These are phyloP conservation scores for Piprites chloris DNA, from an alignment of 2,113 vertebrate genomes.

Conservation along the genomic window DNA sequence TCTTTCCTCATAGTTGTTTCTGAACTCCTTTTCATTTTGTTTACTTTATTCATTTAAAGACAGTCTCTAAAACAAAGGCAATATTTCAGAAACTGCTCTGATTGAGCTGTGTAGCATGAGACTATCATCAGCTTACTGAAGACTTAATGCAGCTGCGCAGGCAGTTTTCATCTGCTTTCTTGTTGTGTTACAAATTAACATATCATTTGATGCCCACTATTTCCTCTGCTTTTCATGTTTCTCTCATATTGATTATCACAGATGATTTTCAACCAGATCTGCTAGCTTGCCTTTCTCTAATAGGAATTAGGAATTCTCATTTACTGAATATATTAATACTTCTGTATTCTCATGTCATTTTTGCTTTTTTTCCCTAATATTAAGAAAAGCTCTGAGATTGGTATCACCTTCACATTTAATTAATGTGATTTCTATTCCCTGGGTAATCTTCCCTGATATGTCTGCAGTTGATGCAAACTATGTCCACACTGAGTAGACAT, in stretches of 20 bases:
- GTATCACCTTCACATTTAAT: neutral
- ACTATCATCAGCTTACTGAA: neutral
- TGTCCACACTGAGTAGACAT: neutral
- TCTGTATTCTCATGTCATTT: neutral
- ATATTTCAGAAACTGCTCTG: neutral
- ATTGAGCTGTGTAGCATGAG: neutral
- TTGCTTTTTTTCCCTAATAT: neutral
- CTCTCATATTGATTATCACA: neutral
- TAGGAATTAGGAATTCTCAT: neutral
- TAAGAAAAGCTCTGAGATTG: neutral
- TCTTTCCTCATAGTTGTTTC: neutral
- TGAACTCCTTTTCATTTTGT: neutral
- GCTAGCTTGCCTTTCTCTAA: neutral
- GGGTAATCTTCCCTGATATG: neutral
- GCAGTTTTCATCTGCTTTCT: neutral
- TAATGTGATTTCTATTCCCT: neutral
- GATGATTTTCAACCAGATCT: neutral
- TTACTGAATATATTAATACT: neutral
- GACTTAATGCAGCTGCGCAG: neutral
- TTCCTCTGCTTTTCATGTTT: neutral
- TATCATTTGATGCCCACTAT: neutral
- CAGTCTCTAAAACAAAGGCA: neutral
- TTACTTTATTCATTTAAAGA: neutral
- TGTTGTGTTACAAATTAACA: neutral
- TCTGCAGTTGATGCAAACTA: neutral